These are phyloP conservation scores for Lithobius niger DNA, from an alignment of 1,140 invertebrate species.

Conservation along the genomic window DNA sequence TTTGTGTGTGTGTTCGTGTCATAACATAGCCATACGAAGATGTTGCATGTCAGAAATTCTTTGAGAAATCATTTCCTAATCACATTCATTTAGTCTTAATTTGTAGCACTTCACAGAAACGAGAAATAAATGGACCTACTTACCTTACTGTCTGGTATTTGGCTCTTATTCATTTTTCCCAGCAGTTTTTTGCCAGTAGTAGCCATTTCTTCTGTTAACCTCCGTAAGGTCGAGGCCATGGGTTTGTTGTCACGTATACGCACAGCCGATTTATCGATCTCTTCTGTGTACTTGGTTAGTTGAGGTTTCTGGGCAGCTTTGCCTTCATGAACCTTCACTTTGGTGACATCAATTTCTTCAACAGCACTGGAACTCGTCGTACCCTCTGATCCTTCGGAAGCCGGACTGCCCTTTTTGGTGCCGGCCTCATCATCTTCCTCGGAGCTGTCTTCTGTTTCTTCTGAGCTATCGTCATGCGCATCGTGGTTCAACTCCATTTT, in stretches of 20 bases:
- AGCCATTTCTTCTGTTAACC: slow-evolving; percentile 19
- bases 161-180: no score
- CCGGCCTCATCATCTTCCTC: neutral
- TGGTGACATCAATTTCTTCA: slow-evolving; percentile 23
- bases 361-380: slow-evolving; percentile 1
- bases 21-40: no score
- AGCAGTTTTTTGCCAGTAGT: slow-evolving; percentile 8
- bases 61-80: no score
- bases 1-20: no score
- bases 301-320: slow-evolving; percentile 13
- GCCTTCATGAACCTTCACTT: slow-evolving; percentile 20
- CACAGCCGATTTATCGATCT: slow-evolving; percentile 16
- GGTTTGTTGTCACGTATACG: slow-evolving; percentile 13
- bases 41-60: no score
- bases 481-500: neutral
- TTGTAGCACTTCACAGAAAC: no score
- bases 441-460: neutral
- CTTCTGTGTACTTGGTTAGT: slow-evolving; percentile 15
- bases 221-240: slow-evolving; percentile 12
- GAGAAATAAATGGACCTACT: no score
- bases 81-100: no score
- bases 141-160: no score
- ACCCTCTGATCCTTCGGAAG: neutral
- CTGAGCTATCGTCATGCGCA: neutral
- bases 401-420: neutral